Conservation (phyloP, 2,113 vertebrate genomes). For the Trachemys scripta region DNA sequence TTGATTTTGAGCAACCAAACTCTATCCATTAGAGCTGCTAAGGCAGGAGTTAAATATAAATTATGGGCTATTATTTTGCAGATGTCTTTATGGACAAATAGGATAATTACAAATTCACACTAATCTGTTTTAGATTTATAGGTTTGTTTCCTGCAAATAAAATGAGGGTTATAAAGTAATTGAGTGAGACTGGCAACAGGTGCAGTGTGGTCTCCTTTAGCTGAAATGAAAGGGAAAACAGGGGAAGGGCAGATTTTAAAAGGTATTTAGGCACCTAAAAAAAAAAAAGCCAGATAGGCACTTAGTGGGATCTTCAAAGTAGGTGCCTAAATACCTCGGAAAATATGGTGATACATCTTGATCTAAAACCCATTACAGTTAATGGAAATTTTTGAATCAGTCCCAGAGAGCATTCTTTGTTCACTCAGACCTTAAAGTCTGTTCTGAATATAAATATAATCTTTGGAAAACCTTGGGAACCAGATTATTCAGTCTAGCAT, state of each 20-base stretch:
- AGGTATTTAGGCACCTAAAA: neutral
- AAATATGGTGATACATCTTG: neutral
- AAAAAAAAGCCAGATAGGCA: neutral
- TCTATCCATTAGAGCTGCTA: conserved; percentile 58
- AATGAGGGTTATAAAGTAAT: conserved; percentile 45
- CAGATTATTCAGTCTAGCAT: neutral
- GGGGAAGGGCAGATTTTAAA: neutral
- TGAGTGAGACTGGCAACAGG: conserved; percentile 1
- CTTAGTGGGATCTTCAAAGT: neutral
- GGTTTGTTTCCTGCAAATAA: conserved; percentile 33
- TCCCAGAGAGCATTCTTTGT: neutral
- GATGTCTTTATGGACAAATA: conserved; percentile 61
- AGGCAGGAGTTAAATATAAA: conserved; percentile 61
- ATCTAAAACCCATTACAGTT: neutral
- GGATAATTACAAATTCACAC: conserved; percentile 55
- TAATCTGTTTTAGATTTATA: conserved; percentile 64
- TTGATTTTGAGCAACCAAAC: conserved; percentile 57
- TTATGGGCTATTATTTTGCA: conserved; percentile 49
- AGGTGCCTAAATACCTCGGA: neutral
- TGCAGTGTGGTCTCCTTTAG: neutral
- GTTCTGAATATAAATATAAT: neutral
- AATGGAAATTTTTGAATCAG: neutral
- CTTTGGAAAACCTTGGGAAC: neutral
- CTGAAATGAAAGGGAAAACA: neutral
- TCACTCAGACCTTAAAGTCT: neutral